Conservation (phyloP, 2,113 vertebrate species). For the Periophthalmus modestus region DNA sequence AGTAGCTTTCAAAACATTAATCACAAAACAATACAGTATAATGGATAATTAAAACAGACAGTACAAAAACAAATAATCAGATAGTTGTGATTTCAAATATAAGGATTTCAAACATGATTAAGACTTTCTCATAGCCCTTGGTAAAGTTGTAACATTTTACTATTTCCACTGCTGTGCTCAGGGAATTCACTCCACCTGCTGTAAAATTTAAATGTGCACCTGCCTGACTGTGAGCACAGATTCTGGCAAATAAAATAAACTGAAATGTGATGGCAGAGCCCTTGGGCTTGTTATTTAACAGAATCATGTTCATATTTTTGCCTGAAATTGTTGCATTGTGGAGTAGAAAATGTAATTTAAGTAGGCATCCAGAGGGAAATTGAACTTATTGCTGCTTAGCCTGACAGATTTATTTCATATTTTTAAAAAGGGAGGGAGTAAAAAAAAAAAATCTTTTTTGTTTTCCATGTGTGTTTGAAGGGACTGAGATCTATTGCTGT, state of each 20-base stretch:
- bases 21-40: too few relatives aligned
- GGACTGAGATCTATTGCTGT: not conserved
- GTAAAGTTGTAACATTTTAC: not conserved
- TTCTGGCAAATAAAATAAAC: not conserved
- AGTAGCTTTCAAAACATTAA: too few relatives aligned
- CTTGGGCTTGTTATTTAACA: not conserved
- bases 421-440: not conserved
- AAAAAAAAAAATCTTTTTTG: too few relatives aligned
- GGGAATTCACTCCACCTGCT: not conserved
- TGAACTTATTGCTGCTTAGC: not conserved
- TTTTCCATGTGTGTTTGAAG: not conserved
- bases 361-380: not conserved
- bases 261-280: not conserved
- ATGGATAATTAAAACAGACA: too few relatives aligned
- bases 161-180: not conserved
- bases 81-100: not conserved
- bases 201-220: not conserved
- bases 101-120: not conserved
- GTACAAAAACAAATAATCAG: not conserved
- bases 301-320: not conserved
- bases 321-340: not conserved
- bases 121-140: not conserved
- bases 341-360: constrained; percentile 1
- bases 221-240: constrained; percentile 1
- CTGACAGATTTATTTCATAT: not conserved